Evolutionary conservation across 1,140 invertebrate species (phyloP).

Genomic region (Tetragnatha versicolor): DNA sequence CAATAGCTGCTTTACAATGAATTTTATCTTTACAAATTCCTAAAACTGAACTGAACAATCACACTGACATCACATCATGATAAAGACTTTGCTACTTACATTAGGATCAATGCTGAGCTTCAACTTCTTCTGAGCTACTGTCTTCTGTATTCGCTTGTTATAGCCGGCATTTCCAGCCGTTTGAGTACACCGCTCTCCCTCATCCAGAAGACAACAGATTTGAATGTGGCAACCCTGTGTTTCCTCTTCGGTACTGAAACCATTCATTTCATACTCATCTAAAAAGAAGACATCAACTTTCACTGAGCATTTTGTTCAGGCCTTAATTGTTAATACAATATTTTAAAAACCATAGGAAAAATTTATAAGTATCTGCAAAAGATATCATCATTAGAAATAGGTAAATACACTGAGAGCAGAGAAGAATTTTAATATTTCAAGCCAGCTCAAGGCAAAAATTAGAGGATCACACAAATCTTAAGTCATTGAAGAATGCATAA

Average conservation of each 20-base stretch:
- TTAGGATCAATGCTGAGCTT: conserved; percentile 86
- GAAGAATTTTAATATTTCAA: too few relatives aligned
- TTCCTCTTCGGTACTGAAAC: conserved; percentile 88
- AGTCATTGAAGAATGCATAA: too few relatives aligned
- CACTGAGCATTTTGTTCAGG: not conserved
- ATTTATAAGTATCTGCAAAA: too few relatives aligned
- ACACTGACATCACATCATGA: not conserved
- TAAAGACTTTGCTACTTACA: too few relatives aligned
- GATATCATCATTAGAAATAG: too few relatives aligned
- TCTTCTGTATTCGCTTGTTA: conserved; percentile 95
- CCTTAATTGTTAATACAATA: too few relatives aligned
- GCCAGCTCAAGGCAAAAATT: too few relatives aligned
- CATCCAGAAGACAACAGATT: conserved; percentile 93
- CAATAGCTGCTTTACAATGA: not conserved
- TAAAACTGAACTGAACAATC: not conserved
- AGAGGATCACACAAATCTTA: too few relatives aligned
- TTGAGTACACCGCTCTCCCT: conserved; percentile 82
- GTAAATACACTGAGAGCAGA: too few relatives aligned
- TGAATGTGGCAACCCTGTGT: conserved; percentile 70
- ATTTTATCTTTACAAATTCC: not conserved
- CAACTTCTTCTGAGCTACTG: conserved; percentile 88
- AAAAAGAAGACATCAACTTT: not conserved
- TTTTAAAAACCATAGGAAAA: too few relatives aligned
- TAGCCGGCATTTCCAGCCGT: conserved; percentile 94
- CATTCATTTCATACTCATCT: conserved; percentile 70